A percentile compares a stretch with the other conserved stretches of the same genome.
Evolutionary conservation across 2,888 invertebrate genomes (phyloP).

Genomic region (Dolichopus griseipennis): DNA sequence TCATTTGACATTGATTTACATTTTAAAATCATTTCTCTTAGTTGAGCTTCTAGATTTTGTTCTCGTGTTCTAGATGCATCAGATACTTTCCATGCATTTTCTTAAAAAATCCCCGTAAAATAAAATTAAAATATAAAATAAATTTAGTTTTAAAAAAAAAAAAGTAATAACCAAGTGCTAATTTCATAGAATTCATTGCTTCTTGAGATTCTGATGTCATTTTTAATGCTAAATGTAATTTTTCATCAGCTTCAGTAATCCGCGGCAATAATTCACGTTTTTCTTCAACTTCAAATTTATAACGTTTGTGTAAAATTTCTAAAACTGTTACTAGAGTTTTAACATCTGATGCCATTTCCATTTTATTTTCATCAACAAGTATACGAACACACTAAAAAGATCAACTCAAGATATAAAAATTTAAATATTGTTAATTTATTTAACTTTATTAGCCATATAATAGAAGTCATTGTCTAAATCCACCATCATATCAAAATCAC

Average conservation of each 20-base stretch:
- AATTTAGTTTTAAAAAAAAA: not conserved
- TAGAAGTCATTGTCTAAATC: not conserved
- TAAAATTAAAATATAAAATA: not conserved
- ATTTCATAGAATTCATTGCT: conserved; percentile 29
- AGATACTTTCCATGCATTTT: conserved; percentile 34
- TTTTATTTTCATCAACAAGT: not conserved
- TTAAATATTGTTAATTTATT: not conserved
- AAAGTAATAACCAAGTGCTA: conserved; percentile 25
- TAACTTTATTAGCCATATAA: conserved; percentile 7
- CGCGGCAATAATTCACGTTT: conserved; percentile 23
- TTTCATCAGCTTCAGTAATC: conserved; percentile 29
- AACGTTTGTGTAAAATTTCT: conserved; percentile 29
- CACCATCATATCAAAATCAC: not conserved
- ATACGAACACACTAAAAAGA: conserved; percentile 29
- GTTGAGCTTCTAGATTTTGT: conserved; percentile 33
- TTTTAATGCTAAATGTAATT: conserved; percentile 31
- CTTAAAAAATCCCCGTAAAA: conserved; percentile 20
- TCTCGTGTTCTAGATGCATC: conserved; percentile 33
- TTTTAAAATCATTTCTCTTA: conserved; percentile 31
- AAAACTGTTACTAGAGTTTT: conserved; percentile 31
- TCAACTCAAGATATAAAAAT: conserved; percentile 23
- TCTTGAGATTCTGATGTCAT: conserved; percentile 30
- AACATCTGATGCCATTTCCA: conserved; percentile 21
- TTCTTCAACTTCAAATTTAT: conserved; percentile 26
- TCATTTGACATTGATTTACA: conserved; percentile 27